Evolutionary conservation across 2,797 vertebrate species (phyloP).

Genomic region (Petrocephalus schoutedeni): DNA sequence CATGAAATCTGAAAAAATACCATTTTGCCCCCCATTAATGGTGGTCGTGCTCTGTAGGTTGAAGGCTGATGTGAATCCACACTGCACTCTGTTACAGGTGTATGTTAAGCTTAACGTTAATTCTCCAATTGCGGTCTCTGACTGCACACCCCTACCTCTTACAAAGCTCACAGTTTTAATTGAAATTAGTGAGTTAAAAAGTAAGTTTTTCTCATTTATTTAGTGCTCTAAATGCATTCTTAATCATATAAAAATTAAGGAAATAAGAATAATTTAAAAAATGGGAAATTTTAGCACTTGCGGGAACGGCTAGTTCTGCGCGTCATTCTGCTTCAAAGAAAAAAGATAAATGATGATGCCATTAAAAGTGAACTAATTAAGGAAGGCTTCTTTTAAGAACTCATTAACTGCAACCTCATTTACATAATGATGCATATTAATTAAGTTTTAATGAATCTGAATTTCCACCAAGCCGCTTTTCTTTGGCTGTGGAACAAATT

Average conservation of each 20-base stretch:
- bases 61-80: slow-evolving; percentile 11
- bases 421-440: slow-evolving; percentile 99
- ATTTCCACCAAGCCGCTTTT: slow-evolving; percentile 99
- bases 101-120: slow-evolving; percentile 30
- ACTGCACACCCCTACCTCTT: slow-evolving; percentile 38
- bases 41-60: slow-evolving; percentile 35
- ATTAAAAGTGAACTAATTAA: slow-evolving; percentile 99
- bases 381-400: slow-evolving; percentile 99
- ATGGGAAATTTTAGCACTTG: slow-evolving; percentile 71
- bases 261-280: slow-evolving; percentile 84
- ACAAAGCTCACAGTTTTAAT: slow-evolving; percentile 39
- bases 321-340: slow-evolving; percentile 97
- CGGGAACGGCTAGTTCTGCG: slow-evolving; percentile 89
- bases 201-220: slow-evolving; percentile 66
- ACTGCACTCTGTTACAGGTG: slow-evolving; percentile 31
- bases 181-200: slow-evolving; percentile 43
- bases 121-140: slow-evolving; percentile 36
- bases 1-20: slow-evolving; percentile 8
- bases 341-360: slow-evolving; percentile 95
- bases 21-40: slow-evolving; percentile 13
- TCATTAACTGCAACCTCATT: slow-evolving; percentile 99
- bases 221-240: slow-evolving; percentile 55
- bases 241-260: slow-evolving; percentile 84
- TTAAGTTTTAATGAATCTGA: slow-evolving; percentile 99
- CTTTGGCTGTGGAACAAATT: slow-evolving; percentile 99